Conservation (phyloP, 1,140 invertebrate genomes). For the Conus betulinus region DNA sequence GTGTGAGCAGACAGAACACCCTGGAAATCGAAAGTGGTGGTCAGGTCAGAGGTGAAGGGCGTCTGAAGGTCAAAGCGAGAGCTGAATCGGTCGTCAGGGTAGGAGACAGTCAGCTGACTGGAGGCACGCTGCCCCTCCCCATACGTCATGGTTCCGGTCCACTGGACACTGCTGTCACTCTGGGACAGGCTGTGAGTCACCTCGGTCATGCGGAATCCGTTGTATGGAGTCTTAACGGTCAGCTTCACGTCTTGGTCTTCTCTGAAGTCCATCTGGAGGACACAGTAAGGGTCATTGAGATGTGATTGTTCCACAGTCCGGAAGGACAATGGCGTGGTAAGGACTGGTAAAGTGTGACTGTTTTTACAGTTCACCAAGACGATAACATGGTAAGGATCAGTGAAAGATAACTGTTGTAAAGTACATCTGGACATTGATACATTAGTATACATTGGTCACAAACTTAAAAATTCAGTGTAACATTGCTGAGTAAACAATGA, state of each 20-base stretch:
- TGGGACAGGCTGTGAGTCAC: constrained; percentile 16
- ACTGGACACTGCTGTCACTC: constrained; percentile 21
- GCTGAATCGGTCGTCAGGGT: background rate
- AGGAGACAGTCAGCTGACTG: constrained; percentile 17
- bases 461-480: too few relatives aligned
- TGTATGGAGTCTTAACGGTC: constrained; percentile 18
- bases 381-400: too few relatives aligned
- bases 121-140: background rate
- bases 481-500: too few relatives aligned
- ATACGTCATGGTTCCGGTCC: background rate
- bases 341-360: too few relatives aligned
- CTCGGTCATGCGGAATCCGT: constrained; percentile 12
- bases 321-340: too few relatives aligned
- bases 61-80: constrained; percentile 9
- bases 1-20: background rate
- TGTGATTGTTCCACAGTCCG: background rate
- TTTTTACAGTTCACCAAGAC: too few relatives aligned
- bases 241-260: constrained; percentile 8
- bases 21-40: background rate
- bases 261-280: background rate
- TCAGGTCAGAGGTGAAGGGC: constrained; percentile 27
- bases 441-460: background rate
- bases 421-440: background rate
- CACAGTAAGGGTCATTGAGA: background rate
- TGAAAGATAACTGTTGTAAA: too few relatives aligned